These are phyloP conservation scores for Lineus longissimus DNA, from an alignment of 1,140 invertebrate genomes.

Conservation along the genomic window DNA sequence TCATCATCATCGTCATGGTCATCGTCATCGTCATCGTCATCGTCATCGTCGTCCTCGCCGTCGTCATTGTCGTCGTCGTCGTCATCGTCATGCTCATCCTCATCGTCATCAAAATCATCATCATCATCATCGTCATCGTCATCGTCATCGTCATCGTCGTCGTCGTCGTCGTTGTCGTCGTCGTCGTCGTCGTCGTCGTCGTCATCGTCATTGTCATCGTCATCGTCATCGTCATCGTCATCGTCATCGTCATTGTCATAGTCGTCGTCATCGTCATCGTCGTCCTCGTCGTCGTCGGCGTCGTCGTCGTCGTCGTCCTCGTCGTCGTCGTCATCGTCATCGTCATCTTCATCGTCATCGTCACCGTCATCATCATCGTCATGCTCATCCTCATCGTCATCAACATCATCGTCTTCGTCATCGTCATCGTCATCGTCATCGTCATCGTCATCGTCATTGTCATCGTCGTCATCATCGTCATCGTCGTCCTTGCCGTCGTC, in stretches of 20 bases:
- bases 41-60: conserved; percentile 11
- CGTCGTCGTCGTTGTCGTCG: conserved; percentile 6
- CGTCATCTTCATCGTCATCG: neutral
- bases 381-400: no score
- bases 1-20: conserved; percentile 13
- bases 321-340: neutral
- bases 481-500: no score
- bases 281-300: no score
- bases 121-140: no score
- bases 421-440: neutral
- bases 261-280: no score
- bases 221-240: conserved; percentile 4
- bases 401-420: no score
- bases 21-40: conserved; percentile 15
- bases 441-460: neutral
- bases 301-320: no score
- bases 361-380: conserved; percentile 3
- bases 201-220: conserved; percentile 4
- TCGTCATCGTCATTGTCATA: no score
- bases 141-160: neutral
- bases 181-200: neutral
- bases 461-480: neutral
- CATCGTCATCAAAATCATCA: no score
- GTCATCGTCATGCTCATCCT: no score
- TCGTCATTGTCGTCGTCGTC: neutral